phyloP scores from a whole-genome alignment of 2,888 invertebrate genomes.

The Andrena camellia region DNA sequence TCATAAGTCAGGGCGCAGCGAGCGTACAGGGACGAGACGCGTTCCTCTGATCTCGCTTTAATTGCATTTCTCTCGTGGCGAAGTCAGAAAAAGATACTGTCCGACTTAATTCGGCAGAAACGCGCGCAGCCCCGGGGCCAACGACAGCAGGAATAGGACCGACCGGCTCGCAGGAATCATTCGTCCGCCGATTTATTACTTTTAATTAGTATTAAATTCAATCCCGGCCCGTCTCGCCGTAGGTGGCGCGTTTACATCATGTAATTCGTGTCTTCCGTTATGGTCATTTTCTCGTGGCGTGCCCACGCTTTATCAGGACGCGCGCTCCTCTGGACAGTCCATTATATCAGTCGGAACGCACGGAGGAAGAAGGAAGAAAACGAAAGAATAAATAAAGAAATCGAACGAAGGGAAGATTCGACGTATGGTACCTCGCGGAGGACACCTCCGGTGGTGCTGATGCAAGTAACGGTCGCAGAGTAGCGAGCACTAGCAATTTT shows the following conservation, averaged over 20 bases:
- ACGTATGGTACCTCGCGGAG: not conserved
- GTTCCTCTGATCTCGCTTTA: constrained; percentile 70
- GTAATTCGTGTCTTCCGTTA: constrained; percentile 76
- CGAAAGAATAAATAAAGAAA: constrained; percentile 20
- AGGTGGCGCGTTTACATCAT: constrained; percentile 78
- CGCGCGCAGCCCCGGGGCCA: constrained; percentile 47
- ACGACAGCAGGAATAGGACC: constrained; percentile 71
- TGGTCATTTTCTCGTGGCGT: constrained; percentile 73
- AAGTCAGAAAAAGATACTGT: constrained; percentile 75
- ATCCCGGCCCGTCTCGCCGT: constrained; percentile 74
- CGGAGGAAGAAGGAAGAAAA: constrained; percentile 20
- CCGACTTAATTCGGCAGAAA: constrained; percentile 74
- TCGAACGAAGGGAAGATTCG: constrained; percentile 10
- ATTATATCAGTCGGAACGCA: constrained; percentile 58
- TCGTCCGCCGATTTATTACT: constrained; percentile 78
- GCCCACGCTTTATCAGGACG: constrained; percentile 74
- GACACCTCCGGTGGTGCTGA: not conserved
- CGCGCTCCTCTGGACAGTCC: constrained; percentile 48
- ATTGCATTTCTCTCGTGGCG: constrained; percentile 73
- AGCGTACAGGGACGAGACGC: constrained; percentile 49
- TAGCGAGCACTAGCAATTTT: no score
- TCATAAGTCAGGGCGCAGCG: constrained; percentile 68
- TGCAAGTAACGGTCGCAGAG: not conserved
- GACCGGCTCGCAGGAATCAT: constrained; percentile 69
- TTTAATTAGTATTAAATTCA: constrained; percentile 81